phyloP scores from a whole-genome alignment of 1,140 invertebrate genomes.

The Apis dorsata region DNA sequence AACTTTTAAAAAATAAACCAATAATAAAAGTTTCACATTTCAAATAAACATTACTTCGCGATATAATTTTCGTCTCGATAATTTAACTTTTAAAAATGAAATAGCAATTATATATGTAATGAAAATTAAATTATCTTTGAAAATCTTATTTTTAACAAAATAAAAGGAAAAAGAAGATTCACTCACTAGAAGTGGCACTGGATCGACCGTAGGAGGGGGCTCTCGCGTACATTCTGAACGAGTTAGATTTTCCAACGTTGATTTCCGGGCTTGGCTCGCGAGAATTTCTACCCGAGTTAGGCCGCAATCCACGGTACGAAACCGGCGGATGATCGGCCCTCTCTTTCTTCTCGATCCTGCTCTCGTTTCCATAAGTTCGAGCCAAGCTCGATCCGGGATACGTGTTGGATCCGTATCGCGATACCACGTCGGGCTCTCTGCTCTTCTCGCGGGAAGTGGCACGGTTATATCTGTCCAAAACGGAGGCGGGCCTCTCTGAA shows the following conservation, averaged over 20 bases:
- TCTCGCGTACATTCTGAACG: conserved; percentile 69
- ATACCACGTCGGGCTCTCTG: conserved; percentile 71
- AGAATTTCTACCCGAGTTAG: conserved; percentile 67
- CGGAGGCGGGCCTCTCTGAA: conserved; percentile 71
- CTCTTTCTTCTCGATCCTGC: conserved; percentile 71
- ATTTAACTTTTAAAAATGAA: too few species aligned
- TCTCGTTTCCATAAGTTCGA: conserved; percentile 68
- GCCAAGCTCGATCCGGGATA: conserved; percentile 69
- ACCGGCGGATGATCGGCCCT: conserved; percentile 65
- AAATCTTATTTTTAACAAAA: background rate
- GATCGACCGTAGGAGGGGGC: conserved; percentile 69
- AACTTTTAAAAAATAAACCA: too few species aligned
- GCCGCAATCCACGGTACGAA: conserved; percentile 66
- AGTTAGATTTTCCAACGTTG: conserved; percentile 65
- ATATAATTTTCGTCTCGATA: too few species aligned
- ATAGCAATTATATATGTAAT: too few species aligned
- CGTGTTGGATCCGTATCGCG: conserved; percentile 71
- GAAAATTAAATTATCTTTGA: too few species aligned
- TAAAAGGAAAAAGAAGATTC: background rate
- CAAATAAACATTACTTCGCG: too few species aligned
- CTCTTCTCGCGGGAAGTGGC: conserved; percentile 70
- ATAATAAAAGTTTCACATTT: too few species aligned
- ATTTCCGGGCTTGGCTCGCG: conserved; percentile 76
- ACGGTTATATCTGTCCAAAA: conserved; percentile 74
- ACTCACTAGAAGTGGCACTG: conserved; percentile 66